Evolutionary conservation across 1,140 invertebrate species (phyloP), one percentile per base, ranked within the genome.

Genomic region (Brachionus plicatilis): DNA sequence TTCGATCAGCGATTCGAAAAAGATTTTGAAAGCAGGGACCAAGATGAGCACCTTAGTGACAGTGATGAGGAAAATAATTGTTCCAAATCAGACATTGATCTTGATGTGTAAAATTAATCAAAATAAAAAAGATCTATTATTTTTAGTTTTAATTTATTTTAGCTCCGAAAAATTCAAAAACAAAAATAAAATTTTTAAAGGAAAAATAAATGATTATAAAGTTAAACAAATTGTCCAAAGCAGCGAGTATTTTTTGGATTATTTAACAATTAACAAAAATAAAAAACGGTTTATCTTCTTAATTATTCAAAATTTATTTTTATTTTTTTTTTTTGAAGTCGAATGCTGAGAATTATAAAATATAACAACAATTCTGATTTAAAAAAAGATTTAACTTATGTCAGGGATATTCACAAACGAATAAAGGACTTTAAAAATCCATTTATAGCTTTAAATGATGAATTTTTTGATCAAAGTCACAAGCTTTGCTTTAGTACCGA

Each of bases 81-180:
- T 9, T 76, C 72, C 8, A 76, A 76, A 76, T 76, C 72, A 8
- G 72, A 76, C 20, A 3, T 47, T 2, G 72, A 76, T 12, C 72
- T 76, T 27, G 72, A 76, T 50, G n/a, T 76, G 72, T 76, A 76
- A 37, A 37, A 76, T 9, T 14, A 43, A 43, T 43, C 3, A 43
- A 9, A 8, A 2, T 43, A 24, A 41, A 41, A n/a, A n/a, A n/a
- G 0, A 72, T 20, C 5, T 7, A 27, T 76, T 24, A 12, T 33
- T 33, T 50, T 14, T 37, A 20, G 14, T 50, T 76, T 76, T 50
- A 70, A 27, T 68, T 33, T 12, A 37, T 76, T 76, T 24, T 50
- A 76, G 72, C 29, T 76, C 43, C 9, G 72, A 76, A 76, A 76
- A 76, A 76, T 76, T 76, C 8, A 76, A 76, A 50, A 45, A 76